Conservation (phyloP, 23 tunicate species). For the Diplosoma virens region DNA sequence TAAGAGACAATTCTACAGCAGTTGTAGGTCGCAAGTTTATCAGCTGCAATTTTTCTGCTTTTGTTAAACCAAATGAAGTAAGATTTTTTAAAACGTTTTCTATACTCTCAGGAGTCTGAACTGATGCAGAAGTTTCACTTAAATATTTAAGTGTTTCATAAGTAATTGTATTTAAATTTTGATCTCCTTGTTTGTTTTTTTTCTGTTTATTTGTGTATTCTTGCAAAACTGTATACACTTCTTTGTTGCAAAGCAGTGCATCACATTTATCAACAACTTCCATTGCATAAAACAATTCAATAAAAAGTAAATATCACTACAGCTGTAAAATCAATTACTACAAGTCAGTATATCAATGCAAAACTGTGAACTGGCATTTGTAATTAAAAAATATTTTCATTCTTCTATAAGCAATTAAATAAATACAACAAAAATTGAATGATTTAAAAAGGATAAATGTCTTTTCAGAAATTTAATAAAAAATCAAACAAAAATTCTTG, state of each 20-base stretch:
- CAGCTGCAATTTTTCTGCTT: slow-evolving; percentile 82
- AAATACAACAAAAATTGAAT: no score
- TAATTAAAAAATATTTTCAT: no score
- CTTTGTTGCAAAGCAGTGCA: slow-evolving; percentile 60
- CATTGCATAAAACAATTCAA: slow-evolving; percentile 6
- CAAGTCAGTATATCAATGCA: no score
- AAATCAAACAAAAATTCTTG: no score
- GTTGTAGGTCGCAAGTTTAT: slow-evolving; percentile 78
- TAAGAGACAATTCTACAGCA: slow-evolving; percentile 71
- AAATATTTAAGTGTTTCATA: slow-evolving; percentile 78
- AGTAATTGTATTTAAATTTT: slow-evolving; percentile 70
- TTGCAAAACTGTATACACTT: slow-evolving; percentile 46
- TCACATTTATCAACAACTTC: slow-evolving; percentile 41
- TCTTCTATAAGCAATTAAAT: no score
- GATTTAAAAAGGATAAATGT: no score
- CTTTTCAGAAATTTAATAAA: no score
- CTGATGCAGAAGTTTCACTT: slow-evolving; percentile 57
- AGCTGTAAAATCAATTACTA: no score
- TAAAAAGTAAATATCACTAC: neutral
- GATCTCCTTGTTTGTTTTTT: slow-evolving; percentile 47
- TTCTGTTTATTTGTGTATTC: slow-evolving; percentile 61
- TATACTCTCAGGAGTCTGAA: slow-evolving; percentile 51
- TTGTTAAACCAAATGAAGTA: slow-evolving; percentile 51
- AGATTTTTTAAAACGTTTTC: slow-evolving; percentile 33
- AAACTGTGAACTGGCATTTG: no score